Evolutionary conservation across 2,888 invertebrate genomes (phyloP), one percentile per base, ranked within the genome.

Genomic region (Netelia inedita): DNA sequence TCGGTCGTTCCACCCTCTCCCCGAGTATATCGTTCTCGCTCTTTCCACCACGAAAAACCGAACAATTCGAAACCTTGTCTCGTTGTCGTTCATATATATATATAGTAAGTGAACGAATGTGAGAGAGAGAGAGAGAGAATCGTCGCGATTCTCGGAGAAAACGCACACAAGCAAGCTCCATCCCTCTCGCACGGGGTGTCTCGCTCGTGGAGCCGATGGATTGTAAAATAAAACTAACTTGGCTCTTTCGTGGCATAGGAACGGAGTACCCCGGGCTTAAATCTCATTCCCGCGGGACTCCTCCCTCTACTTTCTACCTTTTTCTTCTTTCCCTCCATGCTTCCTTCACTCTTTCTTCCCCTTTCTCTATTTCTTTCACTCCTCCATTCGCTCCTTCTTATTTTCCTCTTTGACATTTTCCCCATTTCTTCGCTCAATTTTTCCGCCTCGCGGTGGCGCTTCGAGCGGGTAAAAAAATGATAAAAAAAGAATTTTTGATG

Each of bases 181-280:
- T 43, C 43, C 63, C 53, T 61, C 59, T 71, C 50, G 16, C 69
- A 53, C 61, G 28, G 35, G 69, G 79, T 81, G 71, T 85, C 83
- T 84, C 85, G 68, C 59, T 75, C 82, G 80, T 78, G 86, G 81
- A 76, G 84, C 89, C 93, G 93, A 93, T 93, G 93, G 93, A 92
- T 93, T 93, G 93, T 93, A 93, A 93, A 93, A 93, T 93, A 93
- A 93, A 93, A 93, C 93, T 93, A 93, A 92, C 93, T 93, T 92
- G 91, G 91, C 93, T 92, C 89, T 93, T 92, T 92, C 91, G 90
- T 91, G 90, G 89, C 88, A 87, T 87, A 88, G 87, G 88, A 88
- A 90, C 88, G 88, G 89, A 90, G 90, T 90, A 89, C 88, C 88
- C 72, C 74, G 66, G 86, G 88, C 89, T 90, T 35, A 93, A 93